Evolutionary conservation across 2,797 vertebrate species (phyloP), one percentile per base, ranked within the genome.

Genomic region (Luscinia luscinia): DNA sequence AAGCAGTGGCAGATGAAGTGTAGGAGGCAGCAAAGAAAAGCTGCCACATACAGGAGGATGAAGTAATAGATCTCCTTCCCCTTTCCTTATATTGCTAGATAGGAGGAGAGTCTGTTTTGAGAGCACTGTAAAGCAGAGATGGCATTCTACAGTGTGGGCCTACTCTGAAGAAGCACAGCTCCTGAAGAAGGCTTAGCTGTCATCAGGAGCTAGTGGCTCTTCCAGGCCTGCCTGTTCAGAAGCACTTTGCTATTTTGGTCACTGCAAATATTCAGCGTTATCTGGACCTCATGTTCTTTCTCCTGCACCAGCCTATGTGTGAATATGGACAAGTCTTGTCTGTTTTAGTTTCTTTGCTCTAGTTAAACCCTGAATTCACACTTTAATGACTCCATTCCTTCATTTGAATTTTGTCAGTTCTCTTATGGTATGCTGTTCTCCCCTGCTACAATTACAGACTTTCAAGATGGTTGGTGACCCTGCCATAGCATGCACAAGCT

Each of bases 21-120:
- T 95, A 70, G 96, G 96, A 95, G 86, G 89, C 46, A 89, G 67
- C 63, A 94, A 95, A 96, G 93, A 95, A 91, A 96, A 95, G 61
- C 79, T 93, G 77, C 63, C 87, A 88, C 89, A 69, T 90, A 63
- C 54, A 26, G 11, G 45, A 70, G 46, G 34, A 93, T 91, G 91
- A 89, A 91, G 80, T 67, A 92, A 92, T 63, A 62, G 28, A 59
- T 78, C 41, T 91, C 64, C n/a, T 90, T 92, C 49, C 20, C 3
- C 12, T 45, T 82, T 86, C 16, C 43, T 58, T 62, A 34, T 34
- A 41, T 91, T 77, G 45, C 40, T 64, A 55, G 43, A 55, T 89
- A 46, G 55, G 59, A 77, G 6, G 32, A 58, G 41, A 23, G 9
- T 55, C 54, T 93, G 19, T 15, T 82, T 87, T 46, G 45, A 77